phyloP scores from a whole-genome alignment of 2,888 invertebrate species.

The Tipula unca region DNA sequence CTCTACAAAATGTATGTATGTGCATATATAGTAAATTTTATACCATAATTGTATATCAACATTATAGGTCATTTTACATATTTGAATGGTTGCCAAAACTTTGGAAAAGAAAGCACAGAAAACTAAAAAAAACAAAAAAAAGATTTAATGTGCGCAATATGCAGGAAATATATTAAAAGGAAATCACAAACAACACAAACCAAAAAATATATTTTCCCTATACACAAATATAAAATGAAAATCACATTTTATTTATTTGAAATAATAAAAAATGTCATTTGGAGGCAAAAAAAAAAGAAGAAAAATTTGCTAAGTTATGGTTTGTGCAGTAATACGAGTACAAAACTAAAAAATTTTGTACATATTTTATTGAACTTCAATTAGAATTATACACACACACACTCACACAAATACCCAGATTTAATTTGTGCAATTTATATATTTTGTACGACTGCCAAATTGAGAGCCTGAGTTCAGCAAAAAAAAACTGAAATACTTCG shows the following conservation, averaged over 20 bases:
- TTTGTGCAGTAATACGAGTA: background rate
- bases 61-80: slow-evolving; percentile 14
- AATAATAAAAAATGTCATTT: slow-evolving; percentile 8
- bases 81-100: background rate
- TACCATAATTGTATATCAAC: background rate
- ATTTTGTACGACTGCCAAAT: background rate
- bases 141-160: slow-evolving; percentile 4
- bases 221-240: background rate
- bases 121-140: background rate
- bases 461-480: background rate
- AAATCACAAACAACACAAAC: background rate
- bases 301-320: background rate
- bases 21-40: background rate
- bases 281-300: background rate
- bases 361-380: slow-evolving; percentile 14
- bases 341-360: background rate
- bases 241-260: slow-evolving; percentile 8
- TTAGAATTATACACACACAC: background rate
- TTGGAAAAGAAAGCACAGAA: background rate
- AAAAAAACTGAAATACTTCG: background rate
- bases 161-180: slow-evolving; percentile 14
- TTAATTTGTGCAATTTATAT: background rate
- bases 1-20: background rate
- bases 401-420: background rate
- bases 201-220: background rate